Conservation (phyloP, 2,797 vertebrate genomes). For the Chaetodon trifasciatus region DNA sequence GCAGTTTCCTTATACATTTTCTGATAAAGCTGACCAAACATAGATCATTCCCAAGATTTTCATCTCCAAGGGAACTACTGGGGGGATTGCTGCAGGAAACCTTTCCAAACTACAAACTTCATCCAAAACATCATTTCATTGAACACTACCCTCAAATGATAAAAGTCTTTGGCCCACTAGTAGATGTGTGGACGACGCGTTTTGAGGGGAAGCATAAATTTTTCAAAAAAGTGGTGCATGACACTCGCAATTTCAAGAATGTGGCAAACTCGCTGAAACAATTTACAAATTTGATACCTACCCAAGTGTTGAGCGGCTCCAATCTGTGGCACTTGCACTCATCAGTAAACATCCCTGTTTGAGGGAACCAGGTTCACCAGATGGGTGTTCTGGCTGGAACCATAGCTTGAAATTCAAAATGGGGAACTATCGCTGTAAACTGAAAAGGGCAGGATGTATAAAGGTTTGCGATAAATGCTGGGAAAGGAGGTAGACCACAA, state of each 20-base stretch:
- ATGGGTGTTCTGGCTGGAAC: conserved; percentile 35
- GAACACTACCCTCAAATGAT: not conserved
- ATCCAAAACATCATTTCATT: not conserved
- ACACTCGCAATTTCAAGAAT: conserved; percentile 7
- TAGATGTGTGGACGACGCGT: not conserved
- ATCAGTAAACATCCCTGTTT: not conserved
- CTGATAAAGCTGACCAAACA: not conserved
- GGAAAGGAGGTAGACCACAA: not conserved
- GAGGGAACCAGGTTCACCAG: conserved; percentile 3
- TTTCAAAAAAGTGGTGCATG: not conserved
- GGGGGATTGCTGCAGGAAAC: not conserved
- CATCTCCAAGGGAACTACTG: not conserved
- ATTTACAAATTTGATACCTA: too few relatives aligned
- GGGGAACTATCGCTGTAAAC: not conserved
- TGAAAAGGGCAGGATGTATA: not conserved
- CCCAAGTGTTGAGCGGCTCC: too few relatives aligned
- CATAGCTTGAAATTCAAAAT: not conserved
- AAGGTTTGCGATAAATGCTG: too few relatives aligned
- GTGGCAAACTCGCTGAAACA: too few relatives aligned
- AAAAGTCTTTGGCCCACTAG: not conserved
- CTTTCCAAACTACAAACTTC: too few relatives aligned
- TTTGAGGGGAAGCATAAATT: not conserved
- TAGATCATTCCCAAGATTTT: not conserved
- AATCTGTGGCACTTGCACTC: not conserved
- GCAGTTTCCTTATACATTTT: not conserved